Percentiles rank a stretch among this genome's conserved stretches.
These are phyloP conservation scores for Myathropa florea DNA, from an alignment of 2,888 invertebrate species.

Conservation along the genomic window DNA sequence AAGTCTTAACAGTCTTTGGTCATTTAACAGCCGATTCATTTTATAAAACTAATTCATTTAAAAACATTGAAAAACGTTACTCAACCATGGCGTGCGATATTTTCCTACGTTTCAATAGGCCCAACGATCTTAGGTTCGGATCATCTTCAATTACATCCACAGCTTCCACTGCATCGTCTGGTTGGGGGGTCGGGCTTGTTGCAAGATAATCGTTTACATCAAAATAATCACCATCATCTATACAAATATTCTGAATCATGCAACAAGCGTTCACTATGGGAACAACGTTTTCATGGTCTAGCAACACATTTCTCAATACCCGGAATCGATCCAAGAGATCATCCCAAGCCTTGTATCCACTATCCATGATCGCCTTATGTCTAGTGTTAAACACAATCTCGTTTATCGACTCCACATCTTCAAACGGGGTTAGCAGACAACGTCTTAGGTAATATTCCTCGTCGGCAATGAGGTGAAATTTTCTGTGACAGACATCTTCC, in stretches of 20 bases:
- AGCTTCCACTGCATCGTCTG: too few relatives aligned
- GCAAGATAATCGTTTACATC: neutral
- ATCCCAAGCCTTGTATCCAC: neutral
- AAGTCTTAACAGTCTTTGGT: neutral
- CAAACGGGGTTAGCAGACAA: constrained; percentile 41
- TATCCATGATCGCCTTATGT: neutral
- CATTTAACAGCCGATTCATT: neutral
- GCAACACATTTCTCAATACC: constrained; percentile 2
- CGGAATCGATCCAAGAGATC: constrained; percentile 5
- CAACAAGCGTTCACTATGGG: constrained; percentile 32
- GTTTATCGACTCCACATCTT: neutral
- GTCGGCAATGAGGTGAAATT: constrained; percentile 15
- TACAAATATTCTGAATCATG: constrained; percentile 41
- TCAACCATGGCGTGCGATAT: neutral
- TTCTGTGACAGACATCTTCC: constrained; percentile 6
- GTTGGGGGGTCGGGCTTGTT: neutral
- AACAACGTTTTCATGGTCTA: neutral
- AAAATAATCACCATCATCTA: constrained; percentile 16
- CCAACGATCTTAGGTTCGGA: constrained; percentile 8
- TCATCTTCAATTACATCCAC: neutral
- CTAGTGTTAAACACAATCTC: constrained; percentile 9
- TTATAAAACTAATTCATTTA: neutral
- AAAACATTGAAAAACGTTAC: too few relatives aligned
- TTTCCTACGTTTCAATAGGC: constrained; percentile 29
- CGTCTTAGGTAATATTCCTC: constrained; percentile 1